Percentiles rank a stretch among this genome's conserved stretches.
phyloP scores from a whole-genome alignment of 2,113 vertebrate genomes.

The Paramisgurnus dabryanus region DNA sequence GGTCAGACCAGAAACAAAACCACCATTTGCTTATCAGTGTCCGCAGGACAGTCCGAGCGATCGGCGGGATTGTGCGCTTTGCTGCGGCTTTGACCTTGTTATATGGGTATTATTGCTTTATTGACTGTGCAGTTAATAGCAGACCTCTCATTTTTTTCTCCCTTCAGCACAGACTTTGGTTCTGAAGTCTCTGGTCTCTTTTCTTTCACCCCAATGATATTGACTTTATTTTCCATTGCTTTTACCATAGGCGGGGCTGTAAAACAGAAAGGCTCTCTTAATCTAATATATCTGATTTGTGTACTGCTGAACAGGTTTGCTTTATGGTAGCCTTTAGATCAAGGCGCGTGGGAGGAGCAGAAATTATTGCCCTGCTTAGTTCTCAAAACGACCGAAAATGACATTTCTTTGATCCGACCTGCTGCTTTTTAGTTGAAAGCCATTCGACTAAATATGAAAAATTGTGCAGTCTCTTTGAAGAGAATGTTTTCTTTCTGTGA shows the following conservation, averaged over 20 bases:
- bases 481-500: constrained; percentile 39
- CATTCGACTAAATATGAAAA: constrained; percentile 57
- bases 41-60: not conserved
- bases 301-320: constrained; percentile 66
- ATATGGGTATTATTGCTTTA: constrained; percentile 35
- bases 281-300: constrained; percentile 71
- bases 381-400: constrained; percentile 60
- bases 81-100: constrained; percentile 27
- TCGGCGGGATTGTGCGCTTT: not conserved
- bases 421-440: constrained; percentile 61
- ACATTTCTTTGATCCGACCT: constrained; percentile 61
- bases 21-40: constrained; percentile 44
- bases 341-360: constrained; percentile 55
- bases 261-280: constrained; percentile 60
- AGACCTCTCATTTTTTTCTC: constrained; percentile 9
- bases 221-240: constrained; percentile 45
- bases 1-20: constrained; percentile 23
- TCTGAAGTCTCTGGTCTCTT: constrained; percentile 2
- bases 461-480: constrained; percentile 62
- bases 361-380: constrained; percentile 54
- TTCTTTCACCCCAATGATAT: constrained; percentile 18
- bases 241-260: constrained; percentile 39
- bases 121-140: constrained; percentile 36
- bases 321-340: constrained; percentile 64
- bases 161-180: constrained; percentile 14